These are phyloP conservation scores for Agapornis canus DNA, from an alignment of 2,797 vertebrate genomes.

Conservation along the genomic window DNA sequence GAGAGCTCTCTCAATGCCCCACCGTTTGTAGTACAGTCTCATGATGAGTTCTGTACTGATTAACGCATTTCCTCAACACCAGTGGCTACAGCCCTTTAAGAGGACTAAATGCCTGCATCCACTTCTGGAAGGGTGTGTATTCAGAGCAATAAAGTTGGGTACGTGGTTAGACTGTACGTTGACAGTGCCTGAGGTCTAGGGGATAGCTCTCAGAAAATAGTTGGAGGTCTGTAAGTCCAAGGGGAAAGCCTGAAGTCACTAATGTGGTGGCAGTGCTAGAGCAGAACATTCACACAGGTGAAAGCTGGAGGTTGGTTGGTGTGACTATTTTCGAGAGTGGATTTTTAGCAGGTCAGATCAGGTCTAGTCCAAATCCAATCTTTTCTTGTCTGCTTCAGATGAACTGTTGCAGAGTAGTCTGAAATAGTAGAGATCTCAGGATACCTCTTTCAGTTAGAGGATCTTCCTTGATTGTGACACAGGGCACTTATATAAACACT, in stretches of 20 bases:
- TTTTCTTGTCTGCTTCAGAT: background rate
- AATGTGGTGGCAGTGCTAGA: accelerated
- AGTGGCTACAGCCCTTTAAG: background rate
- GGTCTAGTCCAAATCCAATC: background rate
- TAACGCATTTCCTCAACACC: background rate
- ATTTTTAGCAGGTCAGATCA: background rate
- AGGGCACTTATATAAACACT: background rate
- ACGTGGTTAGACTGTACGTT: background rate
- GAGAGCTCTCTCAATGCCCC: background rate
- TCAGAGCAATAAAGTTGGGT: background rate
- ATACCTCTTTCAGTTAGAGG: background rate
- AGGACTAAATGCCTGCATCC: background rate
- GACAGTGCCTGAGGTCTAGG: background rate
- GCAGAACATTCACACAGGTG: background rate
- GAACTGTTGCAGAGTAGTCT: background rate
- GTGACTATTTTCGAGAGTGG: background rate
- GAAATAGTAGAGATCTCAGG: background rate
- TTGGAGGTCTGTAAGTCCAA: background rate
- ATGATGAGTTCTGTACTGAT: background rate
- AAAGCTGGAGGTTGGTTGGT: background rate
- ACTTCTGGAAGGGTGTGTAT: background rate
- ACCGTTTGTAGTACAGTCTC: background rate
- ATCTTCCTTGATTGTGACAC: background rate
- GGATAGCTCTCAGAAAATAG: background rate
- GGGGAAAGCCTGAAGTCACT: accelerated